These are phyloP conservation scores for Hippocampus barbouri DNA, from an alignment of 2,113 vertebrate species.

Conservation along the genomic window DNA sequence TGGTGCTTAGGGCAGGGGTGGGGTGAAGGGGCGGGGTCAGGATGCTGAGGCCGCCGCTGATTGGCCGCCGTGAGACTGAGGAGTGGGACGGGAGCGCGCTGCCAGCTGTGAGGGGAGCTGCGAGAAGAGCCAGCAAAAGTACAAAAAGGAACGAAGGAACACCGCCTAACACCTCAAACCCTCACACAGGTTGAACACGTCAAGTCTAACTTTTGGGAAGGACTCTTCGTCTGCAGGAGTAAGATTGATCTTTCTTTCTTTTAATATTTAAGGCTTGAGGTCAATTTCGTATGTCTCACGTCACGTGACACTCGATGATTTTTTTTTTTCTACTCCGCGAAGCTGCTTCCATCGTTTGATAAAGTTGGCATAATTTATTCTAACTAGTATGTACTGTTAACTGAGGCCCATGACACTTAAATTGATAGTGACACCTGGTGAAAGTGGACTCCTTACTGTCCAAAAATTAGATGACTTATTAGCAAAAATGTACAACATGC, in stretches of 20 bases:
- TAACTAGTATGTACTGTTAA: background rate
- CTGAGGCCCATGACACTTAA: background rate
- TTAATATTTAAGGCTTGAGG: background rate
- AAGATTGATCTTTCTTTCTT: slow-evolving; percentile 23
- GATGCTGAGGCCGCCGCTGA: slow-evolving; percentile 59
- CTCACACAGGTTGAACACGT: slow-evolving; percentile 8
- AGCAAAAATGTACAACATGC: background rate
- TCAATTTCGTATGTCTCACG: background rate
- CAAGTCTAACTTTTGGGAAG: background rate
- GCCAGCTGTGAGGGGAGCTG: slow-evolving; percentile 46
- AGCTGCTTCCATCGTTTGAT: background rate
- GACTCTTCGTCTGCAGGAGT: slow-evolving; percentile 19
- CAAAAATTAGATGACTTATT: background rate
- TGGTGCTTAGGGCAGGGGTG: slow-evolving; percentile 16
- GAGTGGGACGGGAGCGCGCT: slow-evolving; percentile 34
- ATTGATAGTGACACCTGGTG: background rate
- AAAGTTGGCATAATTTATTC: background rate
- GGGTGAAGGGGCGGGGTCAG: slow-evolving; percentile 43
- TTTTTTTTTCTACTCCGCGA: background rate
- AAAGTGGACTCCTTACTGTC: background rate
- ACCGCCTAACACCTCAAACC: slow-evolving; percentile 16
- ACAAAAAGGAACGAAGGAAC: slow-evolving; percentile 35
- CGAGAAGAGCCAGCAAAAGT: slow-evolving; percentile 7
- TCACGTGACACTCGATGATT: background rate
- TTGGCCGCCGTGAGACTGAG: slow-evolving; percentile 38